Conservation (phyloP, 2,797 vertebrate genomes). For the Leptatherina wallacei region DNA sequence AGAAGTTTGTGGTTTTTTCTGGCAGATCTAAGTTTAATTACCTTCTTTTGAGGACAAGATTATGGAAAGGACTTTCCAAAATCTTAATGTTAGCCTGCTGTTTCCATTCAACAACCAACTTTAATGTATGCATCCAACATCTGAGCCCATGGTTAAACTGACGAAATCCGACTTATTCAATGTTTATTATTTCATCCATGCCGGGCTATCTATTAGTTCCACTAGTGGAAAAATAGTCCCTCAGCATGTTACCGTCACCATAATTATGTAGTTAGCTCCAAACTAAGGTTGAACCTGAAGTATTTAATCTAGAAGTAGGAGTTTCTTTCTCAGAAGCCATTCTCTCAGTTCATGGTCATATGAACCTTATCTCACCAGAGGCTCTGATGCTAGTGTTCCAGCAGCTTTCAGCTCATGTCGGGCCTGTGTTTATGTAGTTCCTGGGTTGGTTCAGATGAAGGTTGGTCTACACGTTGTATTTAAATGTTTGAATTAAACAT, state of each 20-base stretch:
- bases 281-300: conserved; percentile 5
- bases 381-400: not conserved
- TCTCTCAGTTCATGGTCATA: not conserved
- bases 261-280: not conserved
- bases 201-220: not conserved
- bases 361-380: not conserved
- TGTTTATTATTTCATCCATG: not conserved
- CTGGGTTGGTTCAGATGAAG: not conserved
- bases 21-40: not conserved
- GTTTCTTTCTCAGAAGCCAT: not conserved
- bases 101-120: not conserved
- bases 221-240: not conserved
- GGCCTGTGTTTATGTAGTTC: too few species aligned
- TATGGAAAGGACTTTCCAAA: not conserved
- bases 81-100: not conserved
- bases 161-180: not conserved
- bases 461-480: not conserved
- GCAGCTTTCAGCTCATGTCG: not conserved
- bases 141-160: not conserved
- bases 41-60: not conserved
- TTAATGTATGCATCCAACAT: not conserved
- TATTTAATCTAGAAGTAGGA: not conserved
- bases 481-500: too few species aligned
- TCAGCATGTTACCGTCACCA: not conserved
- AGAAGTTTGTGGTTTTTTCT: not conserved